Percentiles rank a stretch among this genome's conserved stretches.
phyloP scores from a whole-genome alignment of 2,888 invertebrate species.

The Drosophila macrospina region DNA sequence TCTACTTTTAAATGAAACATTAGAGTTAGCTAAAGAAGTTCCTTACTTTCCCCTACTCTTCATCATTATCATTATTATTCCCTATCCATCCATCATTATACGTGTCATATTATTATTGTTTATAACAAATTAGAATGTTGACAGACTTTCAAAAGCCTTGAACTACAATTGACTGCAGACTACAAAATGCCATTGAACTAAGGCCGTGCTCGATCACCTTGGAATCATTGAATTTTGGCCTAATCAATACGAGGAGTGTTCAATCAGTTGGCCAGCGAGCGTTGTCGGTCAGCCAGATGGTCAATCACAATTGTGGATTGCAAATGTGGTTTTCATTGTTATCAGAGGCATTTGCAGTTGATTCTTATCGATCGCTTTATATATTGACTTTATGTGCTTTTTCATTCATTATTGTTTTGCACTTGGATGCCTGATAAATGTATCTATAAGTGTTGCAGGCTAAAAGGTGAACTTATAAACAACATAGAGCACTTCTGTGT shows the following conservation, averaged over 20 bases:
- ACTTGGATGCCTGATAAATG: slow-evolving; percentile 66
- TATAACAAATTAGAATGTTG: not conserved
- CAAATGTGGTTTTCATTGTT: slow-evolving; percentile 32
- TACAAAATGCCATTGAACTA: slow-evolving; percentile 34
- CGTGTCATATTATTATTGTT: not conserved
- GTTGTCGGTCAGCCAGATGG: slow-evolving; percentile 12
- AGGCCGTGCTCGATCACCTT: slow-evolving; percentile 38
- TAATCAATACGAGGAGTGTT: slow-evolving; percentile 56
- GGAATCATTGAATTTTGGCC: slow-evolving; percentile 35
- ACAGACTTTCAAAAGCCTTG: slow-evolving; percentile 51
- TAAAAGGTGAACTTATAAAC: not conserved
- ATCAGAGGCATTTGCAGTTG: slow-evolving; percentile 37
- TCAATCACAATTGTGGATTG: slow-evolving; percentile 23
- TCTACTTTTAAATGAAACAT: no score
- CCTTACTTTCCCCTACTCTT: not conserved
- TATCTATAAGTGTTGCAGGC: slow-evolving; percentile 62
- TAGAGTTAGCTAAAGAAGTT: no score
- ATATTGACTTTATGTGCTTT: slow-evolving; percentile 21
- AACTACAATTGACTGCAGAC: slow-evolving; percentile 44
- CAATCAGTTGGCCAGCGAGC: slow-evolving; percentile 27
- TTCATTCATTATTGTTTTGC: slow-evolving; percentile 70
- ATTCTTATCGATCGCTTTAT: slow-evolving; percentile 24
- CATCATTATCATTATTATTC: no score
- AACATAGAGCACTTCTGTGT: not conserved
- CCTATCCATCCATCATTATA: not conserved